phyloP scores from a whole-genome alignment of 2,797 vertebrate genomes.

The Silurus aristotelis region DNA sequence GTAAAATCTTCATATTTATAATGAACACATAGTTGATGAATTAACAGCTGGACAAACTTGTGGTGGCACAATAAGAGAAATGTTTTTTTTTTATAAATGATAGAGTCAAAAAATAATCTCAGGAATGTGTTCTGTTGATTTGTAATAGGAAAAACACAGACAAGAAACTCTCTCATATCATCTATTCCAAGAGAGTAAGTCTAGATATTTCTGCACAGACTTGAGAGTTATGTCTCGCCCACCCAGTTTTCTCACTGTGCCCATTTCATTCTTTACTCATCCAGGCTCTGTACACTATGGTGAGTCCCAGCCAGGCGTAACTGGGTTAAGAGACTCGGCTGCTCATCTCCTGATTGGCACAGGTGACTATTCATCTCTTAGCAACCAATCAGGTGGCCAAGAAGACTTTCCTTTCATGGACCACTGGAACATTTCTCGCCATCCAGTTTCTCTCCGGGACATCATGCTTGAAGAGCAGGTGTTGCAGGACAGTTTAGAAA shows the following conservation, averaged over 20 bases:
- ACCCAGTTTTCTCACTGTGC: not conserved
- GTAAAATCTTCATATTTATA: not conserved
- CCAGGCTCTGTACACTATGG: slow-evolving; percentile 64
- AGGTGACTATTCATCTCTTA: slow-evolving; percentile 51
- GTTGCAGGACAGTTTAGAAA: slow-evolving; percentile 82
- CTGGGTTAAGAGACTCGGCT: slow-evolving; percentile 35
- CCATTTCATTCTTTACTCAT: not conserved
- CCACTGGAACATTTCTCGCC: slow-evolving; percentile 85
- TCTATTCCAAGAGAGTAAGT: slow-evolving; percentile 77
- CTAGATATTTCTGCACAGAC: not conserved
- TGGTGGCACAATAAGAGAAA: not conserved
- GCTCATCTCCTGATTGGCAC: slow-evolving; percentile 52
- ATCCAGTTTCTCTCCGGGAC: slow-evolving; percentile 86
- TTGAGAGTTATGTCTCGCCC: not conserved
- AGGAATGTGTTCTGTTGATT: slow-evolving; percentile 38
- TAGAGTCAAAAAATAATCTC: not conserved
- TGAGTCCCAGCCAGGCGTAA: slow-evolving; percentile 51
- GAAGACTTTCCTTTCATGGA: slow-evolving; percentile 81
- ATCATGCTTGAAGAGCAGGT: slow-evolving; percentile 95
- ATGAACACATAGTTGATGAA: not conserved
- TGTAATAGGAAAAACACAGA: slow-evolving; percentile 83
- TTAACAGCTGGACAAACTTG: not conserved
- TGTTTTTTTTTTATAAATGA: too few species aligned
- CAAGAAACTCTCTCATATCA: slow-evolving; percentile 80
- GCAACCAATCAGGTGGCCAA: slow-evolving; percentile 58